A percentile compares a stretch with the other conserved stretches of the same genome.
Evolutionary conservation across 1,140 invertebrate species (phyloP).

Genomic region (Zeugodacus cucurbitae): DNA sequence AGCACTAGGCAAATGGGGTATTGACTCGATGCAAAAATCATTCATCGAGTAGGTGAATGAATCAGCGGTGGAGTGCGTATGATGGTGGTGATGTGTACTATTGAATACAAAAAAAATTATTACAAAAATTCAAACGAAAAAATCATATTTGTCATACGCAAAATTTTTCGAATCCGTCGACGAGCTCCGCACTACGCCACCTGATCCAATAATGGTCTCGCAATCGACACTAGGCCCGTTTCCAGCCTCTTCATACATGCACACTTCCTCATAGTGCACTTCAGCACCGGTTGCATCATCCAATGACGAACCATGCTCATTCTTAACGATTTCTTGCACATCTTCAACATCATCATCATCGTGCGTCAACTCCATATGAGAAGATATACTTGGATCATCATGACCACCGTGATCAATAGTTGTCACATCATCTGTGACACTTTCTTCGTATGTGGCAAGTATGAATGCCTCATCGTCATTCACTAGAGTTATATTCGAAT

Average conservation of each 20-base stretch:
- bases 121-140: neutral
- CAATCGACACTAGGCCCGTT: slow-evolving; percentile 51
- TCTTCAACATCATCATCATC: slow-evolving; percentile 55
- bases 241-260: slow-evolving; percentile 60
- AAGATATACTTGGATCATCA: slow-evolving; percentile 56
- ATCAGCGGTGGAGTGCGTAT: neutral
- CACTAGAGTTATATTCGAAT: slow-evolving; percentile 48
- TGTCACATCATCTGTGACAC: slow-evolving; percentile 55
- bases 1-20: neutral
- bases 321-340: slow-evolving; percentile 60
- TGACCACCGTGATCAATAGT: slow-evolving; percentile 50
- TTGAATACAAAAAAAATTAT: neutral
- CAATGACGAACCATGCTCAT: slow-evolving; percentile 50
- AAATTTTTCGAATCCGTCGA: slow-evolving; percentile 49
- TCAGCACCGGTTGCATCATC: slow-evolving; percentile 58
- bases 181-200: slow-evolving; percentile 1
- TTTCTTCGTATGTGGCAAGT: slow-evolving; percentile 60
- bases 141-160: slow-evolving; percentile 52
- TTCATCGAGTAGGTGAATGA: slow-evolving; percentile 40
- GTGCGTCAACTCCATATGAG: slow-evolving; percentile 58
- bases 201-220: slow-evolving; percentile 47
- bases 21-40: slow-evolving; percentile 43
- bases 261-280: slow-evolving; percentile 61
- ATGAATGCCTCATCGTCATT: slow-evolving; percentile 61
- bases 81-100: neutral